These are phyloP conservation scores for Melinopterus prodromus DNA, from an alignment of 2,888 invertebrate species.

Conservation along the genomic window DNA sequence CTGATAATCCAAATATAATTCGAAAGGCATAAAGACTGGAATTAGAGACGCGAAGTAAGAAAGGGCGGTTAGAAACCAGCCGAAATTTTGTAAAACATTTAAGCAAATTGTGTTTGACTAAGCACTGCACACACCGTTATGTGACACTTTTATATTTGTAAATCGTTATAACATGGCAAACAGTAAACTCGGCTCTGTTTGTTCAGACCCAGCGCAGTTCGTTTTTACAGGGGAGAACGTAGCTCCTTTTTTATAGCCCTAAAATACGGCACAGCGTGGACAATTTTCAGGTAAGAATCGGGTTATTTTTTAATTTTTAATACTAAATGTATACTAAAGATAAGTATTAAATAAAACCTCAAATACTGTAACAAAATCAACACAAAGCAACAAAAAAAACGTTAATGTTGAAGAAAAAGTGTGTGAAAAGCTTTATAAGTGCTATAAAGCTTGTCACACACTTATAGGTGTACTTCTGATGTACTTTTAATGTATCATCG, in stretches of 20 bases:
- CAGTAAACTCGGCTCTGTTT: slow-evolving; percentile 14
- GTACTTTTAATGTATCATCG: too few species aligned
- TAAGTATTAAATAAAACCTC: too few species aligned
- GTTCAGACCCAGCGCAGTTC: background rate
- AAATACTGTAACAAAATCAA: too few species aligned
- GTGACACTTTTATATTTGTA: slow-evolving; percentile 27
- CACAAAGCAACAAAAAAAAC: too few species aligned
- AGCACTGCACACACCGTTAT: slow-evolving; percentile 13
- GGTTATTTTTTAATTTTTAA: background rate
- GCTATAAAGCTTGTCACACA: too few species aligned
- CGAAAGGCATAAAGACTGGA: too few species aligned
- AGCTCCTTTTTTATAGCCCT: background rate
- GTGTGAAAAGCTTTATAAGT: too few species aligned
- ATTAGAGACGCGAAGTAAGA: background rate
- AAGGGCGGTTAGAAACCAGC: background rate
- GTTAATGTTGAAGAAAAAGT: too few species aligned
- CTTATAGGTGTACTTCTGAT: too few species aligned
- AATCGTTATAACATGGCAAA: slow-evolving; percentile 23
- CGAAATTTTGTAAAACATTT: slow-evolving; percentile 19
- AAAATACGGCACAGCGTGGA: background rate
- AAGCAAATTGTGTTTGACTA: slow-evolving; percentile 23
- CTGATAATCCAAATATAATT: too few species aligned
- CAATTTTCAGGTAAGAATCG: background rate
- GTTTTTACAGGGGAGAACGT: slow-evolving; percentile 11
- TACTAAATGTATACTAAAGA: too few species aligned